phyloP scores from a whole-genome alignment of 2,113 vertebrate species.

The Aegypius monachus region DNA sequence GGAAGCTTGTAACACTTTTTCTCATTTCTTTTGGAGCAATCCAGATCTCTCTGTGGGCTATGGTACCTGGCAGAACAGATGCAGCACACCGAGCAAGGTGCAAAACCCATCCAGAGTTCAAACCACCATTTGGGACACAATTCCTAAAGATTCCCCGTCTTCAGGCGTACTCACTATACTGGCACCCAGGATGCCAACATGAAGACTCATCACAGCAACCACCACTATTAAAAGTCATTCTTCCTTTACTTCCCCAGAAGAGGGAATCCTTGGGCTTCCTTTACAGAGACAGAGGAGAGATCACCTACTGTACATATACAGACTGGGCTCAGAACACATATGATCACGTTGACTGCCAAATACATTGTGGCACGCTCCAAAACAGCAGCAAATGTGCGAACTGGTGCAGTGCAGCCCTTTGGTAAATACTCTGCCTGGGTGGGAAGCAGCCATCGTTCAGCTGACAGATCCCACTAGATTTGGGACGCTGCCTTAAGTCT shows the following conservation, averaged over 20 bases:
- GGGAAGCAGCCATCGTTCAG: not conserved
- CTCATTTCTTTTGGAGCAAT: not conserved
- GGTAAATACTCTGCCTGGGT: not conserved
- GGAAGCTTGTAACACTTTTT: not conserved
- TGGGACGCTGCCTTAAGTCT: not conserved
- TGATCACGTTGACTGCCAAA: not conserved
- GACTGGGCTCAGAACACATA: not conserved
- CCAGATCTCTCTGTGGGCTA: not conserved
- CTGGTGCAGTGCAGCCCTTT: not conserved
- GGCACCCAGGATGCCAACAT: not conserved
- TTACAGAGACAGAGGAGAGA: not conserved
- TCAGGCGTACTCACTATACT: not conserved
- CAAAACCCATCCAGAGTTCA: not conserved
- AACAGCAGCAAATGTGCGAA: not conserved
- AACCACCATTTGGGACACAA: fast-evolving
- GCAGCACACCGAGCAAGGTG: not conserved
- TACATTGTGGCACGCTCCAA: not conserved
- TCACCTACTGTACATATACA: not conserved
- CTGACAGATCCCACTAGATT: not conserved
- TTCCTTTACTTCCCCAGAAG: not conserved
- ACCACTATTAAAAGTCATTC: not conserved
- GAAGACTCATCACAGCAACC: not conserved
- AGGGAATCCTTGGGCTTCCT: not conserved
- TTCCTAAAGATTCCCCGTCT: not conserved
- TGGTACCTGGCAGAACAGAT: not conserved